phyloP scores from a whole-genome alignment of 1,140 invertebrate species.

The Neotoxoptera formosana region DNA sequence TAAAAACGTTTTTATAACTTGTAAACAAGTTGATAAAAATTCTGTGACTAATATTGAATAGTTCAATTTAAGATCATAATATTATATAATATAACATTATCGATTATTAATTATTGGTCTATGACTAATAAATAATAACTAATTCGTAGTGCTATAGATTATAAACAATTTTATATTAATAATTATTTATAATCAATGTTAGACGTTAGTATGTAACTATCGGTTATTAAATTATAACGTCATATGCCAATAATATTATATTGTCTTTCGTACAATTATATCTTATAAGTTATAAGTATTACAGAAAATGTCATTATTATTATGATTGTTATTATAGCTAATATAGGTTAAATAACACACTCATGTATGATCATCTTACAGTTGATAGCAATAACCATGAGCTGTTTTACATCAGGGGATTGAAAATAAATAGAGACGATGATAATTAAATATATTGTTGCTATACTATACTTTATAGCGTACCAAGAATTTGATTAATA shows the following conservation, averaged over 20 bases:
- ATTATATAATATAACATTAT: not conserved
- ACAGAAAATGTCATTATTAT: not conserved
- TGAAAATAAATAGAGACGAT: not conserved
- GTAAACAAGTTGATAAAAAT: not conserved
- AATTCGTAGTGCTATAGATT: not conserved
- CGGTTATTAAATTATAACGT: not conserved
- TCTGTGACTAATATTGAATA: not conserved
- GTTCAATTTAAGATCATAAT: not conserved
- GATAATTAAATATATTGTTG: not conserved
- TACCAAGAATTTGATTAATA: not conserved
- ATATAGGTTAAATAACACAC: not conserved
- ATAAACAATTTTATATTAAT: not conserved
- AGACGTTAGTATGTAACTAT: not conserved
- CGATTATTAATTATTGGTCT: not conserved
- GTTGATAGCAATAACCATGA: not conserved
- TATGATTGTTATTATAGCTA: not conserved
- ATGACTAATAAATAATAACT: not conserved
- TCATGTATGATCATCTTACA: not conserved
- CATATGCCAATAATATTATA: not conserved
- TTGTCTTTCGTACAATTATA: not conserved
- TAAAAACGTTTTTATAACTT: not conserved
- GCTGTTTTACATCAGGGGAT: not conserved
- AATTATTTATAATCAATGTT: not conserved
- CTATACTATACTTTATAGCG: not conserved
- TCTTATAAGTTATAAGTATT: not conserved